A percentile compares a stretch with the other conserved stretches of the same genome.
phyloP scores from a whole-genome alignment of 2,797 vertebrate genomes.

The Cheirogaleus major region DNA sequence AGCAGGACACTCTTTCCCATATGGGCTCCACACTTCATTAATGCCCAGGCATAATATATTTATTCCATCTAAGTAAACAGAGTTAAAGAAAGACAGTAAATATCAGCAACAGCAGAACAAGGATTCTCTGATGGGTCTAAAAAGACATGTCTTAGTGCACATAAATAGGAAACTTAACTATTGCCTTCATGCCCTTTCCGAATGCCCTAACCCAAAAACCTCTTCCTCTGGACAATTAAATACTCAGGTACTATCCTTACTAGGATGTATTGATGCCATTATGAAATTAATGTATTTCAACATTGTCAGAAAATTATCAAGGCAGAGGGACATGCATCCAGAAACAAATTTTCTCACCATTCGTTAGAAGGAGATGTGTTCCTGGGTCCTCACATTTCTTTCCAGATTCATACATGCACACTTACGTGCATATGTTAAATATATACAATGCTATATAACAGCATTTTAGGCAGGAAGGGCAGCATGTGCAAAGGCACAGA shows the following conservation, averaged over 20 bases:
- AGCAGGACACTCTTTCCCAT: neutral
- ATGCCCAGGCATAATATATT: no score
- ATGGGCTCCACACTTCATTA: neutral
- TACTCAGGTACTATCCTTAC: neutral
- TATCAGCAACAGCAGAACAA: neutral
- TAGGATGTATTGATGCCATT: neutral
- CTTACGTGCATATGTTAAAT: neutral
- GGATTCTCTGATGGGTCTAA: neutral
- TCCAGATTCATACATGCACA: neutral
- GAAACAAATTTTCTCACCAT: neutral
- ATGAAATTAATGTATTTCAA: neutral
- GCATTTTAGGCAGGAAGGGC: neutral
- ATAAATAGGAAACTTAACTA: neutral
- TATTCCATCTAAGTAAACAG: neutral
- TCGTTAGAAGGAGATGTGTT: neutral
- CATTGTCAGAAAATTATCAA: neutral
- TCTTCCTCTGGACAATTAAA: neutral
- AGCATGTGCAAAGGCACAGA: neutral
- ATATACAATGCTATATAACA: neutral
- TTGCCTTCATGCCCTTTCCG: neutral
- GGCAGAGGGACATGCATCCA: neutral
- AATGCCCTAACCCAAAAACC: neutral
- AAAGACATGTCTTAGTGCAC: neutral
- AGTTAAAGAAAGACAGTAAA: neutral
- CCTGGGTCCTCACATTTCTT: neutral